A percentile compares a stretch with the other conserved stretches of the same genome.
Evolutionary conservation across 2,888 invertebrate genomes (phyloP).

Genomic region (Microctonus aethiopoides): DNA sequence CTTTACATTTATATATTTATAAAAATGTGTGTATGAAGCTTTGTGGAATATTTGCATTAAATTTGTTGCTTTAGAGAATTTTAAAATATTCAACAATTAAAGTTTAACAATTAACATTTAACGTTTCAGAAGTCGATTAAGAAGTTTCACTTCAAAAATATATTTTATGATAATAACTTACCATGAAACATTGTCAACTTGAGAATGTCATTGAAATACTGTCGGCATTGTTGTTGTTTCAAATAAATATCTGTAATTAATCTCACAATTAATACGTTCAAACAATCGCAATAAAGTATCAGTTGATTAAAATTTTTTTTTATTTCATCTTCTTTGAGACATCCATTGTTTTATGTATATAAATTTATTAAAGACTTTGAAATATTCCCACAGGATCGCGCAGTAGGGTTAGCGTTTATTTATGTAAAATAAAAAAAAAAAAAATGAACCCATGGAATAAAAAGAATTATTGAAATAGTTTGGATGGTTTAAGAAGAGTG

Average conservation of each 20-base stretch:
- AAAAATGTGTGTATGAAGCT: too few relatives aligned
- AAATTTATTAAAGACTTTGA: neutral
- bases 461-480: neutral
- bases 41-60: too few relatives aligned
- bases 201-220: conserved; percentile 21
- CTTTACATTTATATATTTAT: too few relatives aligned
- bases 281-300: too few relatives aligned
- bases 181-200: conserved; percentile 16
- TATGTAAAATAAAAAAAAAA: neutral
- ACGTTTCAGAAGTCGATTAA: too few relatives aligned
- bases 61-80: too few relatives aligned
- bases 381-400: neutral
- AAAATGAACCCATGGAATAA: neutral
- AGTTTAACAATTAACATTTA: too few relatives aligned
- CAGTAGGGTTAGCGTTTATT: neutral
- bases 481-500: neutral
- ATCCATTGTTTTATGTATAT: neutral
- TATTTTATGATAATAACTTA: neutral
- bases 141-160: too few relatives aligned
- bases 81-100: too few relatives aligned
- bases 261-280: conserved; percentile 41
- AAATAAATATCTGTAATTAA: conserved; percentile 38
- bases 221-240: neutral
- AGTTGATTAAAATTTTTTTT: neutral
- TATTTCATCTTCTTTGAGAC: neutral